Evolutionary conservation across 2,797 vertebrate genomes (phyloP).

Genomic region (Eremophila alpestris): DNA sequence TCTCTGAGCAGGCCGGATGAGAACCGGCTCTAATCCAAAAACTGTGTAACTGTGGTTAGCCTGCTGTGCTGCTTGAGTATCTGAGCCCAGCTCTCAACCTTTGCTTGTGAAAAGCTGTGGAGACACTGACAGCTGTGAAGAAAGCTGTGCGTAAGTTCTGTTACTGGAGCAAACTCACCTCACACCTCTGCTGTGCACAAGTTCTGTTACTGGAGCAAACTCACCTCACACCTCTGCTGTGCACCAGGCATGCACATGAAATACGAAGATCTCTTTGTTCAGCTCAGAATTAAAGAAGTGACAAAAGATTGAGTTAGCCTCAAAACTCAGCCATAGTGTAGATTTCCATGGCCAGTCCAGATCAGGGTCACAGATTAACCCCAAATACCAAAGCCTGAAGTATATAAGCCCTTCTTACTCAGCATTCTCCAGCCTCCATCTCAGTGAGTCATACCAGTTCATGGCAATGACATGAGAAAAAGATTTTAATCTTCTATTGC

Average conservation of each 20-base stretch:
- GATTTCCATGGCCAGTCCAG: conserved; percentile 14
- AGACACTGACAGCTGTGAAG: not conserved
- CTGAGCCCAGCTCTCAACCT: not conserved
- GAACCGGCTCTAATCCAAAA: not conserved
- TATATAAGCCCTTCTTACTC: conserved; percentile 37
- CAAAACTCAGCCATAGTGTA: conserved; percentile 25
- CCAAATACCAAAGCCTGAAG: not conserved
- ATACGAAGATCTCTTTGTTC: not conserved
- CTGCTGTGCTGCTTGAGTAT: not conserved
- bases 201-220: not conserved
- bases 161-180: not conserved
- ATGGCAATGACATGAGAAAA: conserved; percentile 34
- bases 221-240: not conserved
- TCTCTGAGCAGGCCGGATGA: not conserved
- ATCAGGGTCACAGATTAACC: conserved; percentile 50
- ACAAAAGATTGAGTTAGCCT: not conserved
- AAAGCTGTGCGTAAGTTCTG: not conserved
- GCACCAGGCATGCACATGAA: not conserved
- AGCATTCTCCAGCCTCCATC: conserved; percentile 15
- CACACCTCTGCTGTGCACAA: not conserved
- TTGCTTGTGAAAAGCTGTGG: not conserved
- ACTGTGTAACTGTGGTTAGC: conserved; percentile 13
- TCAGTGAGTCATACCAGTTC: conserved; percentile 42
- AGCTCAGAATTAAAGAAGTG: conserved; percentile 7
- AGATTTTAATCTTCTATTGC: not conserved